Evolutionary conservation across 2,113 vertebrate genomes (phyloP).

Genomic region (Neolamprologus devosi): DNA sequence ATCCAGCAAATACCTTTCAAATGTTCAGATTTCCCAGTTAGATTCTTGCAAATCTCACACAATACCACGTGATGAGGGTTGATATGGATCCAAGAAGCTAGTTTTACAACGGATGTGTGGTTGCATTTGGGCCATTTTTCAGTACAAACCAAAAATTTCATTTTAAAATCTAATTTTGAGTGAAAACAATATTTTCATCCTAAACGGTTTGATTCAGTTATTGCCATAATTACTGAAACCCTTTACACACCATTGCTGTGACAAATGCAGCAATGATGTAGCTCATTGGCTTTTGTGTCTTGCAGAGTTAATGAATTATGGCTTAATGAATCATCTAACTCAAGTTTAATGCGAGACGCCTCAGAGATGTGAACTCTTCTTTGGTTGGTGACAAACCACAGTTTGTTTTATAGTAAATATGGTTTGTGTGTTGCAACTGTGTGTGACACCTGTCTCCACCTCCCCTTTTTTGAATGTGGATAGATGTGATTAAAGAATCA

Average conservation of each 20-base stretch:
- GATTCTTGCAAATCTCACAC: neutral
- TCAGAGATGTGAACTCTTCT: neutral
- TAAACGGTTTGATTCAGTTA: neutral
- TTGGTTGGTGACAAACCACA: neutral
- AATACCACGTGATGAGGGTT: neutral
- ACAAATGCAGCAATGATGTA: neutral
- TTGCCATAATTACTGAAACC: neutral
- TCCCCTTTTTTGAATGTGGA: neutral
- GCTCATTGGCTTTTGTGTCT: neutral
- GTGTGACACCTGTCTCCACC: neutral
- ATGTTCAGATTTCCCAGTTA: neutral
- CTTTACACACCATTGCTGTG: neutral
- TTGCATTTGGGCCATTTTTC: accelerated
- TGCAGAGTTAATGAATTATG: neutral
- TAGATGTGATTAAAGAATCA: neutral
- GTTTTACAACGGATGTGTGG: neutral
- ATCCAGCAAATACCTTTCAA: neutral
- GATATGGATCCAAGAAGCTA: neutral
- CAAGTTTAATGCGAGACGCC: neutral
- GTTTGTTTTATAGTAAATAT: neutral
- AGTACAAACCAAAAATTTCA: neutral
- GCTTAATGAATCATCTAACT: neutral
- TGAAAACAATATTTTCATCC: neutral
- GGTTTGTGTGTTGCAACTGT: neutral
- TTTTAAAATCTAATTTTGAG: neutral